These are phyloP conservation scores for Calidris pygmaea DNA, from an alignment of 2,113 vertebrate species.

Conservation along the genomic window DNA sequence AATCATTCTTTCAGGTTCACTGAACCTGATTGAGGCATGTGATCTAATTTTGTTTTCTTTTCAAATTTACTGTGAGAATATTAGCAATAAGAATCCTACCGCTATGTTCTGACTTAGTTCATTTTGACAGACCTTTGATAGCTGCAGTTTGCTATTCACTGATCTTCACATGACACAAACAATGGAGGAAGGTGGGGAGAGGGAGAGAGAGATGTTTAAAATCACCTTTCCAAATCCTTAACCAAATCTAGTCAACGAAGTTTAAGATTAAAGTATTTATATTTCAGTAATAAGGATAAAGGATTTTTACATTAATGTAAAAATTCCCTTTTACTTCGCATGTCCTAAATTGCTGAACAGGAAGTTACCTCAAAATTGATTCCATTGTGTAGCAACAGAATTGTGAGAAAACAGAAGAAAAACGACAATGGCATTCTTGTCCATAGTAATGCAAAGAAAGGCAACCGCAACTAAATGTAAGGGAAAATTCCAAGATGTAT, in stretches of 20 bases:
- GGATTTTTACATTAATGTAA: fast-evolving
- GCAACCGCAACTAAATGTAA: neutral
- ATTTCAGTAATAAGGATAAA: neutral
- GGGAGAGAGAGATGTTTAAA: neutral
- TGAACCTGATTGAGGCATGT: neutral
- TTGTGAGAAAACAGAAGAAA: neutral
- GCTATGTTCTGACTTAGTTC: neutral
- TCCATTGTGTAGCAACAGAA: neutral
- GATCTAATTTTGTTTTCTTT: neutral
- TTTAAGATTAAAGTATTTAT: neutral
- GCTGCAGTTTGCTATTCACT: neutral
- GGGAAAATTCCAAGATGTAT: neutral
- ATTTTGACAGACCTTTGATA: neutral
- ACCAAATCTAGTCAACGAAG: neutral
- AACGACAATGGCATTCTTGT: neutral
- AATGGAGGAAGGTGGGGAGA: neutral
- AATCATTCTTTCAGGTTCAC: neutral
- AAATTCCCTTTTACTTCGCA: neutral
- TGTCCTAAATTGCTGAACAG: neutral
- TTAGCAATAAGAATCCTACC: neutral
- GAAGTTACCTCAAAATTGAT: neutral
- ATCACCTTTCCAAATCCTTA: neutral
- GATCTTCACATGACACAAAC: neutral
- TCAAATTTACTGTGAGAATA: neutral
- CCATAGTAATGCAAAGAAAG: neutral